Conservation (phyloP, 1,140 invertebrate species). For the Camponotus pennsylvanicus region DNA sequence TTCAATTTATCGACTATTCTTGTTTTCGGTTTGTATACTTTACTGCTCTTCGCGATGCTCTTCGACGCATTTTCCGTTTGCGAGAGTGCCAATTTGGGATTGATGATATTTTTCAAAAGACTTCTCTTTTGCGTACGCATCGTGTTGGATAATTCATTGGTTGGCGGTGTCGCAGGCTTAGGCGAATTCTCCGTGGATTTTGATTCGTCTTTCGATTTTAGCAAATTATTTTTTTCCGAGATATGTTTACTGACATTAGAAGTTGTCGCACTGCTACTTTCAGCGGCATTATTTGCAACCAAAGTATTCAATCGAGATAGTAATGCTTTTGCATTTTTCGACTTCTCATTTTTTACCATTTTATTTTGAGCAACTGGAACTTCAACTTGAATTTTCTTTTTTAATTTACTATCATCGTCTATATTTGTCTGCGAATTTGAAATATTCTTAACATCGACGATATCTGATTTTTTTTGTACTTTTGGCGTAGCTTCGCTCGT, state of each 20-base stretch:
- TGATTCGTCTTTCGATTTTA: slow-evolving; percentile 3
- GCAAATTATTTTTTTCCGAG: slow-evolving; percentile 15
- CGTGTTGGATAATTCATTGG: background rate
- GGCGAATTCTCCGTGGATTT: slow-evolving; percentile 23
- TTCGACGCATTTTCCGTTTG: slow-evolving; percentile 17
- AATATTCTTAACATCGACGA: background rate
- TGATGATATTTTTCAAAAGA: slow-evolving; percentile 19
- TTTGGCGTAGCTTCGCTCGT: background rate
- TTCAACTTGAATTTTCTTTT: background rate
- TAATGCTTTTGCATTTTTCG: background rate
- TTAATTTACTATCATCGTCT: background rate
- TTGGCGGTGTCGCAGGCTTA: background rate
- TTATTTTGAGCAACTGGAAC: slow-evolving; percentile 32
- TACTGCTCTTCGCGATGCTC: slow-evolving; percentile 25
- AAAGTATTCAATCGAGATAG: background rate
- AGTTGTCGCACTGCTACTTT: background rate
- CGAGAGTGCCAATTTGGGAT: slow-evolving; percentile 9
- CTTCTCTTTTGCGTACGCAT: slow-evolving; percentile 4
- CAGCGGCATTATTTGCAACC: slow-evolving; percentile 20
- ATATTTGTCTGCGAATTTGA: slow-evolving; percentile 1
- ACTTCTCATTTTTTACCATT: background rate
- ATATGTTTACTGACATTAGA: background rate
- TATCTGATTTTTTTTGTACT: slow-evolving; percentile 27
- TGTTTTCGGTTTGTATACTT: slow-evolving; percentile 76
- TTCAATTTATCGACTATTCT: slow-evolving; percentile 76